Base-by-base conservation (phyloP, 2,113 vertebrate genomes). In the Terrapene triunguis region DNA sequence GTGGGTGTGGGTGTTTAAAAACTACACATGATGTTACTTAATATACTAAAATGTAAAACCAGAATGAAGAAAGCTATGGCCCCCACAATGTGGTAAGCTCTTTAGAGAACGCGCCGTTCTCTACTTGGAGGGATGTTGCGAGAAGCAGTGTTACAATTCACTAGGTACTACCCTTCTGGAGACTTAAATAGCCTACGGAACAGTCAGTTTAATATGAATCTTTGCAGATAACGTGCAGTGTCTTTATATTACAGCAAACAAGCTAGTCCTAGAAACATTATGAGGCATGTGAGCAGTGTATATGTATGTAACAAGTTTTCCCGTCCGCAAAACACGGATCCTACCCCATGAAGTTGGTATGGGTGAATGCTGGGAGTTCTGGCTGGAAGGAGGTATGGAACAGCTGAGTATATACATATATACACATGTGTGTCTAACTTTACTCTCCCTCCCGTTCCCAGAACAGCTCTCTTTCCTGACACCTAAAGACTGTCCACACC, bases 401-500 rank as follows among this genome's bases (percentile, higher is more conserved):
- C 1, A 2, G 2, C 32, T 54, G 35, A 38, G 8, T 35, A 2
- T 19, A 4, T 65, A 5, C 35, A 7, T 22, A 11, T 38, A n/a
- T 17, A 22, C 10, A 53, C 19, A 0, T 29, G 2, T 47, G 2
- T 47, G 32, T 81, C 24, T 95, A 80, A 29, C 47, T 72, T 55
- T 25, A 2, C 8, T 72, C 24, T 89, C 44, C 50, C 55, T 93
- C 85, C 80, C 3, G 0, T 98, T 98, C 93, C 85, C 95, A 99
- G 99, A 99, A 90, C 99, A 99, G 97, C 98, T 99, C 38, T 99
- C 99, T 0, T 91, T 97, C 96, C 21, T 99, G 95, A 99, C 99
- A 19, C 99, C 99, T 3, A 98, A 98, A 35, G 98, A 99, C 85
- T 99, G 99, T 88, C 99, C 99, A 16, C 99, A 99, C 95, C 99